Conservation (phyloP, 2,113 vertebrate genomes). For the Anhinga rufa region DNA sequence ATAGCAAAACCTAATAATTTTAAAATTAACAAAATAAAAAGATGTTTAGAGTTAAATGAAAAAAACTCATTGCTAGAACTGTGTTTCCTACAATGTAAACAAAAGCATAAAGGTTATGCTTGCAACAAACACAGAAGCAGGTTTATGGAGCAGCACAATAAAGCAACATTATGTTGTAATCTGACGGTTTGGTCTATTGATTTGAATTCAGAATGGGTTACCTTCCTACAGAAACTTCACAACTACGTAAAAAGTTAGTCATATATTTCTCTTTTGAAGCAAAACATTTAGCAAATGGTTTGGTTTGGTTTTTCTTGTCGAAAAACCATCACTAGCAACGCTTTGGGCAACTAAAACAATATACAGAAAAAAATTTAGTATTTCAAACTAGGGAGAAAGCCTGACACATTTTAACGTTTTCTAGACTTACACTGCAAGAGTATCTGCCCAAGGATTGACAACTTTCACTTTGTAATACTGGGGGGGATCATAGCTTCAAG, state of each 20-base stretch:
- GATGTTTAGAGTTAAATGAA: constrained; percentile 59
- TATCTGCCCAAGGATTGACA: not conserved
- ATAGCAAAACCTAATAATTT: constrained; percentile 69
- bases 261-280: not conserved
- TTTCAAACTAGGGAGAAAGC: not conserved
- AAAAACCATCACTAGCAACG: not conserved
- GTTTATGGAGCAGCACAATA: constrained; percentile 55
- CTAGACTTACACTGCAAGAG: not conserved
- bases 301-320: not conserved
- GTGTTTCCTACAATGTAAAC: constrained; percentile 64
- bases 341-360: not conserved
- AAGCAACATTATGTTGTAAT: constrained; percentile 12
- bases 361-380: not conserved
- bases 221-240: not conserved
- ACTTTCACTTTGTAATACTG: not conserved
- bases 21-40: constrained; percentile 68
- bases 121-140: constrained; percentile 56
- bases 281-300: not conserved
- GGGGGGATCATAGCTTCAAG: not conserved
- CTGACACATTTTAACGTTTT: not conserved
- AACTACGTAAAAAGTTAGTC: not conserved
- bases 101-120: constrained; percentile 64
- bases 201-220: constrained; percentile 34
- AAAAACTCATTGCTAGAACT: constrained; percentile 56
- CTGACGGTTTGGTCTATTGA: constrained; percentile 42